Percentiles rank a stretch among this genome's conserved stretches.
These are phyloP conservation scores for Macrobrachium rosenbergii DNA, from an alignment of 1,140 invertebrate genomes.

Conservation along the genomic window DNA sequence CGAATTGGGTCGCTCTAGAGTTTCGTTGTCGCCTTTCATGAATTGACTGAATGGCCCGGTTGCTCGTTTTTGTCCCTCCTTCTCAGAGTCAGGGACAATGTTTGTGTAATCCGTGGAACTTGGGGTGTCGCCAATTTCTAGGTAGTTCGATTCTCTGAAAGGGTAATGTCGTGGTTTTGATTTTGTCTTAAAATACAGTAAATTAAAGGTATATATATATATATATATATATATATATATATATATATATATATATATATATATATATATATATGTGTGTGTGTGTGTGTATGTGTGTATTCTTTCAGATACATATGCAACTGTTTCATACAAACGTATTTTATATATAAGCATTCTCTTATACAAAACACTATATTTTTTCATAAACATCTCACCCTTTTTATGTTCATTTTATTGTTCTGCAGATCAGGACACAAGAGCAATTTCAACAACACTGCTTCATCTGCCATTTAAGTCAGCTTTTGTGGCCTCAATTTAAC, in stretches of 20 bases:
- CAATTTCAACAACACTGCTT: too few relatives aligned
- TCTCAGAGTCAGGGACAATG: neutral
- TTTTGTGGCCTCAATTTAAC: too few relatives aligned
- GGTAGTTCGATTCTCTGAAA: neutral
- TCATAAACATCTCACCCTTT: too few relatives aligned
- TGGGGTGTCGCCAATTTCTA: neutral
- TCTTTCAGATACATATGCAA: neutral
- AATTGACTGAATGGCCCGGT: neutral
- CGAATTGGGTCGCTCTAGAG: slow-evolving; percentile 28
- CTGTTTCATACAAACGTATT: neutral
- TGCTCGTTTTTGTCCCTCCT: neutral
- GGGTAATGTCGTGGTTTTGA: neutral
- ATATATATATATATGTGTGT: neutral
- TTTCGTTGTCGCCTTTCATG: neutral
- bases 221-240: neutral
- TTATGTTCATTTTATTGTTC: too few relatives aligned
- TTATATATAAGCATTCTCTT: neutral
- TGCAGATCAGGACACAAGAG: too few relatives aligned
- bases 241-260: slow-evolving; percentile 19
- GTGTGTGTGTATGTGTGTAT: neutral
- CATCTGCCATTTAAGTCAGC: too few relatives aligned
- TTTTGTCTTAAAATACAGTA: neutral
- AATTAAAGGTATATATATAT: neutral
- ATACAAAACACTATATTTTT: neutral
- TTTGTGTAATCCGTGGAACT: neutral